Evolutionary conservation across 2,888 invertebrate genomes (phyloP).

Genomic region (Acanthosepion pharaonis): DNA sequence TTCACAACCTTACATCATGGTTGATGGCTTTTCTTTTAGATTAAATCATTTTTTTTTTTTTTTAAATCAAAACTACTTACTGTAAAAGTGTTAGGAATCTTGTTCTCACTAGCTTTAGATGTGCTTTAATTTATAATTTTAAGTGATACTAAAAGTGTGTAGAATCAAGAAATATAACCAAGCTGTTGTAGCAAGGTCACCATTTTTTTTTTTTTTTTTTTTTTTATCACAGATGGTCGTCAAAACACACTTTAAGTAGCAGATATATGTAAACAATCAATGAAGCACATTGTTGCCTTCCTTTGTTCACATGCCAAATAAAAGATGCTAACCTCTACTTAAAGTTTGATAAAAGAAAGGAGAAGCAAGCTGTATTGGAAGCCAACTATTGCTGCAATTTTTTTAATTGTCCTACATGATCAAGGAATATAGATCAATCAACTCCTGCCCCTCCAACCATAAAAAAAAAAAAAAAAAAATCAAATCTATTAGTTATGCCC

Average conservation of each 20-base stretch:
- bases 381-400: background rate
- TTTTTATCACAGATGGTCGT: conserved; percentile 4
- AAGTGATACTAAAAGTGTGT: background rate
- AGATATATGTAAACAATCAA: background rate
- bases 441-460: too few species aligned
- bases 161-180: conserved; percentile 3
- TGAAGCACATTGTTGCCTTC: background rate
- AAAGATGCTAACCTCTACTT: too few species aligned
- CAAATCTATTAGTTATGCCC: background rate
- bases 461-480: too few species aligned
- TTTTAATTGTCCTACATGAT: background rate
- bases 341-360: too few species aligned
- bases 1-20: background rate
- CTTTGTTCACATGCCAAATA: background rate
- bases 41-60: too few species aligned
- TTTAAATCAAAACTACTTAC: background rate
- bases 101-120: background rate
- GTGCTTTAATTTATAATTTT: background rate
- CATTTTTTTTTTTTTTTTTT: background rate
- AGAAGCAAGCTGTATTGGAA: background rate
- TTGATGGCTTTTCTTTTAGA: background rate
- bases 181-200: background rate
- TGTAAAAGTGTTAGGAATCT: background rate
- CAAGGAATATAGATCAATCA: background rate
- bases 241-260: background rate